Base-by-base conservation (phyloP, 2,888 invertebrate species). In the Cephus runcator region DNA sequence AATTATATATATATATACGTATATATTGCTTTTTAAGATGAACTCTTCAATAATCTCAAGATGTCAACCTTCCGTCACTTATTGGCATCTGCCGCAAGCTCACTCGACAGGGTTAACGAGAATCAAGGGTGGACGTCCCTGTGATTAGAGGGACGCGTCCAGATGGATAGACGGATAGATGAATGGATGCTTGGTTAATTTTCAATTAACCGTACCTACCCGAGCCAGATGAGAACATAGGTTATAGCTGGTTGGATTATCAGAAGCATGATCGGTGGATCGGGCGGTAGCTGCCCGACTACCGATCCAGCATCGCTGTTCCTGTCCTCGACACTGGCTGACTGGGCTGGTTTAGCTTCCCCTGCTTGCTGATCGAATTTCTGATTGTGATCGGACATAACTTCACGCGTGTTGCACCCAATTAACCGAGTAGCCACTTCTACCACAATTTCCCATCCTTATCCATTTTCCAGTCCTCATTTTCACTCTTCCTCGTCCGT, bases 171-270 rank as follows among this genome's bases (percentile, higher is more conserved):
- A 84, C 76, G 31, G 76, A 30, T 56, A 40, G 30, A 56, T 56
- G 56, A 56, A 31, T 81, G 81, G 83, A 81, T 82, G 86, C 85
- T 86, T 88, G 87, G 87, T 88, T 87, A 88, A 88, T 88, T 88
- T 88, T 88, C 88, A 88, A 88, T 88, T 88, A 88, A 86, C 86
- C 83, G 81, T 2, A 56, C 23, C 15, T 56, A 56, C 23, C 56
- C 56, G 56, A 56, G 56, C 56, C 56, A 73, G 77, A 77, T 69
- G 77, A 35, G 77, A 40, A 76, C 40, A 76, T 56, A 56, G 40
- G 40, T 56, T 56, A 56, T 56, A 56, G 23, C 56, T 9, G 56
- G 56, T 56, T 23, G 23, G 56, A 56, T 56, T 23, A 56, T 56
- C 56, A 56, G 56, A 23, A 56, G 56, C 56, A 56, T 2, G 56